Evolutionary conservation across 2,888 invertebrate species (phyloP), one percentile per base, ranked within the genome.

Genomic region (Liodrosophila aerea): DNA sequence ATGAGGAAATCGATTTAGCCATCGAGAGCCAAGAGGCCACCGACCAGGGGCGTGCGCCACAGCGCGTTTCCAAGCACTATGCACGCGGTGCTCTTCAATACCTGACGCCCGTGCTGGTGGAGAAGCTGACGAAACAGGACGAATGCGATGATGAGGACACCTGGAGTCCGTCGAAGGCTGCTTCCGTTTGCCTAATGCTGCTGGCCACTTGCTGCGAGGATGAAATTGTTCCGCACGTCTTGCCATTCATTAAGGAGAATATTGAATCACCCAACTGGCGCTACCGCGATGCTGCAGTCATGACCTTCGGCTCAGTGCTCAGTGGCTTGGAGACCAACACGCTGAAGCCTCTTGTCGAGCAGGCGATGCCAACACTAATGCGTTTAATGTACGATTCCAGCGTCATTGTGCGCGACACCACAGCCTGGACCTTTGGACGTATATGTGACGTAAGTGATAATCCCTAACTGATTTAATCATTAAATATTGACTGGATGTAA

Each of bases 141-240:
- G 98, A 99, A 89, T 93, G 95, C 78, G 99, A 99, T 88, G 98
- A 99, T 90, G 99, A 99, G 89, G 97, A 99, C 87, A 98, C 98
- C 85, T 99, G 99, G 99, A 99, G 98, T 90, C 99, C 99, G 0
- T 96, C 98, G 75, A 99, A 99, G 91, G 98, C 99, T 0, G 98
- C 99, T 2, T 98, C 99, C 30, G 99, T 99, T 2, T 99, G 99
- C 89, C 92, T 99, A 18, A 99, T 99, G 98, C 92, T 99, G 43
- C 92, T 99, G 74, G 96, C 99, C 13, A 96, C 97, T 41, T 99
- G 99, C 88, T 98, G 98, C 88, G 98, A 98, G 90, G 97, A 99
- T 89, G 96, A 96, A 87, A 97, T 99, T 67, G 97, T 99, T n/a
- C 95, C 95, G 0, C 95, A 95, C 89, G 98, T 98, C 9, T 91